Conservation (phyloP, 1,140 invertebrate species). For the Cydia amplana region DNA sequence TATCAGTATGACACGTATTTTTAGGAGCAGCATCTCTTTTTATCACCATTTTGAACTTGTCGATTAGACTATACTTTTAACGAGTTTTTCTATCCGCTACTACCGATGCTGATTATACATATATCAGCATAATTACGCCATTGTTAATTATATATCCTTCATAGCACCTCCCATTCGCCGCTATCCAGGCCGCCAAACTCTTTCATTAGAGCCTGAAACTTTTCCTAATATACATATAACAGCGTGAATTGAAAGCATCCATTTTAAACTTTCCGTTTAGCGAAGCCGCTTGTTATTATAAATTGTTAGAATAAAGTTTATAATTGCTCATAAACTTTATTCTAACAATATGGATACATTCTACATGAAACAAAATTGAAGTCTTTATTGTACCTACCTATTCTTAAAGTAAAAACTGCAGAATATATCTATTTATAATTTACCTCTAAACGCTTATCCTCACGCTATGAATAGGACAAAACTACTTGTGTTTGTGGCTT, state of each 20-base stretch:
- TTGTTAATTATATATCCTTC: not conserved
- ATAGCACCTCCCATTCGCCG: not conserved
- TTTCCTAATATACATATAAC: conserved; percentile 5
- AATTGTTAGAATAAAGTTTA: not conserved
- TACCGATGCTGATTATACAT: no score
- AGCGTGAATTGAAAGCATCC: not conserved
- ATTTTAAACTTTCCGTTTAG: conserved; percentile 14
- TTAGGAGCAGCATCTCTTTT: no score
- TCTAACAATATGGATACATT: not conserved
- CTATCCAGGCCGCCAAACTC: conserved; percentile 2
- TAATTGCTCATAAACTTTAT: conserved; percentile 2
- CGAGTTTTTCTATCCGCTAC: no score
- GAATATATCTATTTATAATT: conserved; percentile 17
- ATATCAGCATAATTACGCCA: not conserved
- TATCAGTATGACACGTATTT: no score
- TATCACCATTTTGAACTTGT: no score
- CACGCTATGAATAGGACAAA: not conserved
- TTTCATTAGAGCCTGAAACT: conserved; percentile 15
- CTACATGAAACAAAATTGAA: no score
- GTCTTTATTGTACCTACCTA: not conserved
- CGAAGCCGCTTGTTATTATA: not conserved
- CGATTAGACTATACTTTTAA: no score
- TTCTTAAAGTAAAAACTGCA: not conserved
- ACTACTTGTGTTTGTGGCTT: not conserved
- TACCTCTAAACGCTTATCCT: conserved; percentile 10